A percentile compares a stretch with the other conserved stretches of the same genome.
Conservation (phyloP, 1,140 invertebrate species). For the Anthonomus grandis region DNA sequence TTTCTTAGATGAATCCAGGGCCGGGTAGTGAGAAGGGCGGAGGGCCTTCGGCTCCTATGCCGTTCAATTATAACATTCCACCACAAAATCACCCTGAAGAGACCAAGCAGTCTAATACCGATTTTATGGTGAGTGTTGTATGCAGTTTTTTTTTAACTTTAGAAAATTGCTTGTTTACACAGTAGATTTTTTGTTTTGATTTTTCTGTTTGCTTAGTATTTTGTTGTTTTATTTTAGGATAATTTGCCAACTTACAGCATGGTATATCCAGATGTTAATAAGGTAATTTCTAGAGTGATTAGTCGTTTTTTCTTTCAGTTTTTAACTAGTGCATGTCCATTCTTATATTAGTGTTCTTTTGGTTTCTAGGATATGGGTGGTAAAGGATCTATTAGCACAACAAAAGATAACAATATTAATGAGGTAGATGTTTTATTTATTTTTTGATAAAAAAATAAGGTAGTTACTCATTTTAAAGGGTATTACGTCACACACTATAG, state of each 20-base stretch:
- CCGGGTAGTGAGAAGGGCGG: constrained; percentile 14
- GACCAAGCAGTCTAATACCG: constrained; percentile 59
- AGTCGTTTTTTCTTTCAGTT: no score
- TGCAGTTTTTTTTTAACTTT: constrained; percentile 2
- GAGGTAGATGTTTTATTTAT: no score
- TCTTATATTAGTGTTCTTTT: no score
- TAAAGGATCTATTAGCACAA: no score
- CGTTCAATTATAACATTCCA: constrained; percentile 72
- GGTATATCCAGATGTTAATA: constrained; percentile 45
- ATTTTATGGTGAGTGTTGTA: constrained; percentile 48
- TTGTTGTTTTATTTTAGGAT: constrained; percentile 25
- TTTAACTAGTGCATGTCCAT: no score
- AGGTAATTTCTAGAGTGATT: constrained; percentile 38
- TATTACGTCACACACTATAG: no score
- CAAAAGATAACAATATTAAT: no score
- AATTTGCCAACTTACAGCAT: constrained; percentile 44
- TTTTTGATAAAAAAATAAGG: no score
- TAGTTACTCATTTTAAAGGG: no score
- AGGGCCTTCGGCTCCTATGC: constrained; percentile 50
- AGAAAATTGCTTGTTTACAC: neutral
- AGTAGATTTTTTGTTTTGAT: neutral
- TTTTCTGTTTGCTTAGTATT: constrained; percentile 34
- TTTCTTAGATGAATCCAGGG: neutral
- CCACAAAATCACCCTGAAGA: constrained; percentile 53
- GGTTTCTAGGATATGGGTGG: no score